Evolutionary conservation across 2,888 invertebrate species (phyloP).

Genomic region (Himalopsyche kuldschensis): DNA sequence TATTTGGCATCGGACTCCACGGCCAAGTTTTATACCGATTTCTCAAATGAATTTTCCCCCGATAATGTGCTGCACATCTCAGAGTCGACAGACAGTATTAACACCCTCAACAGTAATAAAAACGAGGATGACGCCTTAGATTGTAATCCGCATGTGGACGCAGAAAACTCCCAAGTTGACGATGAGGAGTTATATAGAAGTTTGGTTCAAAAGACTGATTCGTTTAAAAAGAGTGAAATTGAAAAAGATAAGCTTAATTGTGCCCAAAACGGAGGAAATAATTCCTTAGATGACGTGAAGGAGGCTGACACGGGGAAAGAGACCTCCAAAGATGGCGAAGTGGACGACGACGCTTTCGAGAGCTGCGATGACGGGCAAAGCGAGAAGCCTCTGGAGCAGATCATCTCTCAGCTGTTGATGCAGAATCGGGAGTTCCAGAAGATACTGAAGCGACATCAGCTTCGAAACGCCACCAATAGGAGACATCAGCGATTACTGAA

Average conservation of each 20-base stretch:
- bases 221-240: slow-evolving; percentile 58
- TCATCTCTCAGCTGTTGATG: slow-evolving; percentile 80
- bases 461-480: slow-evolving; percentile 57
- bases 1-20: slow-evolving; percentile 53
- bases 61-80: slow-evolving; percentile 65
- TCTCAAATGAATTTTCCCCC: slow-evolving; percentile 64
- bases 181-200: slow-evolving; percentile 56
- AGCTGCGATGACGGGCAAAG: slow-evolving; percentile 39
- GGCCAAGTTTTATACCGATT: slow-evolving; percentile 69
- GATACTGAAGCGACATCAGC: slow-evolving; percentile 73
- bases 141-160: slow-evolving; percentile 40
- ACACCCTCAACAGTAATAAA: slow-evolving; percentile 49
- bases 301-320: slow-evolving; percentile 30
- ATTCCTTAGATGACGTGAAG: slow-evolving; percentile 34
- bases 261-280: slow-evolving; percentile 44
- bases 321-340: slow-evolving; percentile 7
- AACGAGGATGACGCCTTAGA: slow-evolving; percentile 46
- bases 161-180: neutral
- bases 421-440: slow-evolving; percentile 82
- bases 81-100: slow-evolving; percentile 66
- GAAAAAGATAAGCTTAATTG: slow-evolving; percentile 51
- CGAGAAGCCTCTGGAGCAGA: slow-evolving; percentile 70
- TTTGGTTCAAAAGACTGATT: slow-evolving; percentile 59
- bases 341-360: slow-evolving; percentile 34
- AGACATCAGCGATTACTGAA: slow-evolving; percentile 60